Percentiles rank a stretch among this genome's conserved stretches.
These are phyloP conservation scores for Steinernema feltiae DNA, from an alignment of 1,140 invertebrate species.

Conservation along the genomic window DNA sequence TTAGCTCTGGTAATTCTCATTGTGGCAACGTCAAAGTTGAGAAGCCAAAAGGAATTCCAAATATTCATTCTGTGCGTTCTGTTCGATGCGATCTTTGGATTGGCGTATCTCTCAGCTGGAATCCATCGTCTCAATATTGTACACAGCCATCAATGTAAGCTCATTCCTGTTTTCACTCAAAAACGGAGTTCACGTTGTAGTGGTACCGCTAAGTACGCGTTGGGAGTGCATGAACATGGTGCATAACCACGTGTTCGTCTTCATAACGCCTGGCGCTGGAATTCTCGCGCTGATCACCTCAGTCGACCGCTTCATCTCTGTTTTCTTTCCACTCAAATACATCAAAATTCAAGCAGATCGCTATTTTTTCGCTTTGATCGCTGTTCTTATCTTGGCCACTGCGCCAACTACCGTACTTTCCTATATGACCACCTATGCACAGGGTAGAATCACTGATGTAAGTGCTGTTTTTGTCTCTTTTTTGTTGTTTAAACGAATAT, in stretches of 20 bases:
- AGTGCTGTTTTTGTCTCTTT: neutral
- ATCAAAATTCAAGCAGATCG: neutral
- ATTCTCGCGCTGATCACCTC: neutral
- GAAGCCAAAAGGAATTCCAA: neutral
- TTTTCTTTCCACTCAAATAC: neutral
- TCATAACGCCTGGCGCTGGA: neutral
- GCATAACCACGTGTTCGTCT: conserved; percentile 4
- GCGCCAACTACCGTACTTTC: neutral
- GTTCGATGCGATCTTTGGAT: neutral
- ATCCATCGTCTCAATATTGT: neutral
- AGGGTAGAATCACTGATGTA: neutral
- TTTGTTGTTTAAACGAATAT: neutral
- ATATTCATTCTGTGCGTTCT: neutral
- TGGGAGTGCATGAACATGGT: neutral
- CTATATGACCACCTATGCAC: neutral
- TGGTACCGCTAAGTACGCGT: neutral
- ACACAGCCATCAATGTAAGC: neutral
- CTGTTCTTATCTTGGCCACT: neutral
- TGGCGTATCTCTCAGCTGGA: neutral
- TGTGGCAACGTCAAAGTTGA: neutral
- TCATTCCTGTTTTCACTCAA: neutral
- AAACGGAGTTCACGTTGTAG: neutral
- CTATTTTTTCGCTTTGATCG: neutral
- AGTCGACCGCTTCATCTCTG: neutral
- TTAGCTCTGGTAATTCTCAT: neutral